Evolutionary conservation across 2,113 vertebrate species (phyloP).

Genomic region (Manacus vitellinus): DNA sequence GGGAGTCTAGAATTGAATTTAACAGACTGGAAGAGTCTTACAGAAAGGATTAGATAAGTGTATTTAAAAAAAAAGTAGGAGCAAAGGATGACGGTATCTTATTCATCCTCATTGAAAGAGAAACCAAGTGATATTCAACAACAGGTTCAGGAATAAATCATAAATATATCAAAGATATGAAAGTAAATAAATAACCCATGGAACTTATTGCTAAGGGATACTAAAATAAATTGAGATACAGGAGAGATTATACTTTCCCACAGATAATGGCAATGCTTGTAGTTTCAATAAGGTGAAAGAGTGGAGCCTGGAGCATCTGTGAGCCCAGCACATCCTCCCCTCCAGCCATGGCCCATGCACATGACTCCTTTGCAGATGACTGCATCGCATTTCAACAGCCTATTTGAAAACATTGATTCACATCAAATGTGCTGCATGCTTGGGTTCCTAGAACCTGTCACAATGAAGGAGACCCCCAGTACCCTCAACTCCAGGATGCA

Average conservation of each 20-base stretch:
- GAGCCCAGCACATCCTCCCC: not conserved
- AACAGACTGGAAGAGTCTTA: not conserved
- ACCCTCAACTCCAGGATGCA: fast-evolving
- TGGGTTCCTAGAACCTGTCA: not conserved
- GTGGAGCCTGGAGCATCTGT: not conserved
- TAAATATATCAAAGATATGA: not conserved
- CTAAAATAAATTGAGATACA: not conserved
- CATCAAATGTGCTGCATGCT: not conserved
- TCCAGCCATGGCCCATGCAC: not conserved
- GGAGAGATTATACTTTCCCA: not conserved
- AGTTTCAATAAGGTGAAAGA: not conserved
- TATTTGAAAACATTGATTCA: not conserved
- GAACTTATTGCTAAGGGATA: not conserved
- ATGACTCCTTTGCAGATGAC: not conserved
- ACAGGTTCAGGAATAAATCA: not conserved
- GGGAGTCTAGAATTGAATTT: not conserved
- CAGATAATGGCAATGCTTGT: not conserved
- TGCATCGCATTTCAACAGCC: not conserved
- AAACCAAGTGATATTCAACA: not conserved
- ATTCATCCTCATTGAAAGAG: not conserved
- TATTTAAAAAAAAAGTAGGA: not conserved
- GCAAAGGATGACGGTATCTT: not conserved
- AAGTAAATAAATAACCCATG: not conserved
- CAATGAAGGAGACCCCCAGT: not conserved
- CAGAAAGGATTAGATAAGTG: not conserved